Evolutionary conservation across 2,113 vertebrate genomes (phyloP).

Genomic region (Anoplopoma fimbria): DNA sequence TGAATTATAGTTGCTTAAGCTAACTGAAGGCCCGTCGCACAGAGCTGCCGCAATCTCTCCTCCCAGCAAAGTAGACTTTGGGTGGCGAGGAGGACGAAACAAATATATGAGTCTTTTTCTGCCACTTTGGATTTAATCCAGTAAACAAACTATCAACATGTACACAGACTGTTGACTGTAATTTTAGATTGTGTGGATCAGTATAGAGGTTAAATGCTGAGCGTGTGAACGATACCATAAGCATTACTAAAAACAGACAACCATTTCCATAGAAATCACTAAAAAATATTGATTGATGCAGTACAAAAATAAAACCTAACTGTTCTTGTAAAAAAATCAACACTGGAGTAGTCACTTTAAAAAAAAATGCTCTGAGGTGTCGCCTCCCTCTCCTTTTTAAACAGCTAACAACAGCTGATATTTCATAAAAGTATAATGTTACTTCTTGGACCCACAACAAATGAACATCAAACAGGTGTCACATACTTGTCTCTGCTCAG

Average conservation of each 20-base stretch:
- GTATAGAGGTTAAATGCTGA: background rate
- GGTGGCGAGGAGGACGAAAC: background rate
- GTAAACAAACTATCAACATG: background rate
- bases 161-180: too few relatives aligned
- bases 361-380: too few relatives aligned
- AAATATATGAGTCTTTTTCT: background rate
- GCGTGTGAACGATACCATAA: background rate
- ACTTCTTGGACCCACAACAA: conserved; percentile 50
- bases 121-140: background rate
- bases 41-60: too few relatives aligned
- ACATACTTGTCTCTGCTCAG: conserved; percentile 39
- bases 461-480: conserved; percentile 52
- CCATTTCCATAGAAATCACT: background rate
- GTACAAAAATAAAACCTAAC: background rate
- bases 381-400: background rate
- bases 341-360: background rate
- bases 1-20: too few relatives aligned
- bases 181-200: too few relatives aligned
- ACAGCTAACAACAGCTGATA: conserved; percentile 40
- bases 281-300: background rate
- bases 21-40: too few relatives aligned
- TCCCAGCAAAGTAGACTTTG: too few relatives aligned
- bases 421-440: conserved; percentile 55
- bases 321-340: background rate
- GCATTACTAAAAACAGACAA: background rate